These are phyloP conservation scores for Drosophila maculinotata DNA, from an alignment of 2,888 invertebrate genomes.

Conservation along the genomic window DNA sequence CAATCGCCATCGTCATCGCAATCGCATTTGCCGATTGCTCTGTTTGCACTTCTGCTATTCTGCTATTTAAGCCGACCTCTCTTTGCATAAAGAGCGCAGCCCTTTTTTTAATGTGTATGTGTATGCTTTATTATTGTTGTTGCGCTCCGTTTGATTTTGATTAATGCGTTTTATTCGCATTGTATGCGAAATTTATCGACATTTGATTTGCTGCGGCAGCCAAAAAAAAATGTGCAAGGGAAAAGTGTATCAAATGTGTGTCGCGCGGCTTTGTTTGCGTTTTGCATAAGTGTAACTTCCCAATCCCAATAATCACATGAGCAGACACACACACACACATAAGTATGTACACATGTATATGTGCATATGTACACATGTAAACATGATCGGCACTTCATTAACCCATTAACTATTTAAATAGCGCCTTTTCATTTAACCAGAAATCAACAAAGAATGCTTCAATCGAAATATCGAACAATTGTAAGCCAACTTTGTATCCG, in stretches of 20 bases:
- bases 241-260: conserved; percentile 75
- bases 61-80: conserved; percentile 36
- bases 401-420: conserved; percentile 9
- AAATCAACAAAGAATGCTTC: not conserved
- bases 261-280: conserved; percentile 78
- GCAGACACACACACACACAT: not conserved
- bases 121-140: conserved; percentile 35
- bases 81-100: conserved; percentile 53
- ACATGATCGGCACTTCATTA: conserved; percentile 52
- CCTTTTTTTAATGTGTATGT: conserved; percentile 42
- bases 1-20: no score
- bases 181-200: conserved; percentile 74
- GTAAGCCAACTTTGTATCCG: no score
- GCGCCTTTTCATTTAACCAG: not conserved
- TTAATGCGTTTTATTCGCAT: conserved; percentile 70
- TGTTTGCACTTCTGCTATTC: conserved; percentile 36
- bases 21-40: conserved; percentile 34
- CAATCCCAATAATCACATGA: conserved; percentile 17
- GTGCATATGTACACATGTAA: conserved; percentile 21
- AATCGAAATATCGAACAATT: no score
- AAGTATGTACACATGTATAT: conserved; percentile 6
- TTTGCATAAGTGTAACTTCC: conserved; percentile 64
- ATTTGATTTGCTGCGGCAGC: conserved; percentile 68
- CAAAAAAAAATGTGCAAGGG: conserved; percentile 8
- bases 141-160: conserved; percentile 53